Evolutionary conservation across 2,888 invertebrate genomes (phyloP).

Genomic region (Tipula confusa): DNA sequence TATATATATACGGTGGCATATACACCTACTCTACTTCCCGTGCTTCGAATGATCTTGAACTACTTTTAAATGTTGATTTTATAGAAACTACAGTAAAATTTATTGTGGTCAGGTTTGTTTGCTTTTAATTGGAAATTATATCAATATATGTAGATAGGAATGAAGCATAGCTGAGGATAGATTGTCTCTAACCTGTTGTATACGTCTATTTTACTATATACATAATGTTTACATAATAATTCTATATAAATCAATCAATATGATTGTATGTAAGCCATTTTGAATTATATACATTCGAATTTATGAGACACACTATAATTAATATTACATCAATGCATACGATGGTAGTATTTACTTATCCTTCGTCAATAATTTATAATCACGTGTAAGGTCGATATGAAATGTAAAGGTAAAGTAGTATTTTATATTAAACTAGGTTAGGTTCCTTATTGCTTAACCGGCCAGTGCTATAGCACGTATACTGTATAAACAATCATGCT

Average conservation of each 20-base stretch:
- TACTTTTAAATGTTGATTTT: neutral
- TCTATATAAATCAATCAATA: neutral
- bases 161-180: neutral
- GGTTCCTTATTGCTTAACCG: no score
- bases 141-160: neutral
- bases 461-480: no score
- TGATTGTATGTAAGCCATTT: neutral
- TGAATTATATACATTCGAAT: neutral
- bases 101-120: neutral
- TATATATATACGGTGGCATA: neutral
- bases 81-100: neutral
- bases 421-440: no score
- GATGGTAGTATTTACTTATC: no score
- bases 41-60: neutral
- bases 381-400: no score
- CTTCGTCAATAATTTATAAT: no score
- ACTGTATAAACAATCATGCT: no score
- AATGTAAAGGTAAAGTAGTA: no score
- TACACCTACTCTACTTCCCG: no score
- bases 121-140: neutral
- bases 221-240: neutral
- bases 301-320: neutral
- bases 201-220: no score
- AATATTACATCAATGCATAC: neutral
- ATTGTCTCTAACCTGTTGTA: neutral